Conservation (phyloP, 2,797 vertebrate genomes). For the Amniataba percoides region DNA sequence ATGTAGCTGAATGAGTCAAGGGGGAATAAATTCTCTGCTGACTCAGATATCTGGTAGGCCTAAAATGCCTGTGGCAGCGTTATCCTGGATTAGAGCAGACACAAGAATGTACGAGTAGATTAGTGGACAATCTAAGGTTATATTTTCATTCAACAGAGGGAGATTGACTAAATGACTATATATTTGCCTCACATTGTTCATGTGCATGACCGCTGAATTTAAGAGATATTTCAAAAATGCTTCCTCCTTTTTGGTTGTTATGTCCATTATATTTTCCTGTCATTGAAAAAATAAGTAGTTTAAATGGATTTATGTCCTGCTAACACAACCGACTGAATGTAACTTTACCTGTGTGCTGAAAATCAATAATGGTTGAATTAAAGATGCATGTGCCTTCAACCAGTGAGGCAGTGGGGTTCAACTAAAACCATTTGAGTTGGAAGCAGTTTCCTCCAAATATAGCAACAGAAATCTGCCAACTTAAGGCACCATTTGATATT, state of each 20-base stretch:
- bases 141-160: slow-evolving; percentile 32
- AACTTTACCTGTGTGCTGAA: neutral
- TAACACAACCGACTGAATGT: neutral
- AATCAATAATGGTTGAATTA: slow-evolving; percentile 27
- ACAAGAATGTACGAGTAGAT: slow-evolving; percentile 38
- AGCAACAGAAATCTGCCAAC: slow-evolving; percentile 36
- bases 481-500: slow-evolving; percentile 54
- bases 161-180: neutral
- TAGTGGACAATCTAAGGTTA: slow-evolving; percentile 25
- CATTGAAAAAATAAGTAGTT: neutral
- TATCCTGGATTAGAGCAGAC: slow-evolving; percentile 24
- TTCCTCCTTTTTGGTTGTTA: neutral
- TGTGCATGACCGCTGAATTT: slow-evolving; percentile 6
- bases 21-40: slow-evolving; percentile 27
- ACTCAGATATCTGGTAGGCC: slow-evolving; percentile 26
- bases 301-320: neutral
- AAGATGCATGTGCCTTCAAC: slow-evolving; percentile 27
- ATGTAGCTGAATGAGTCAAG: slow-evolving; percentile 23
- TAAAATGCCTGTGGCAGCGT: slow-evolving; percentile 3
- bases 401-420: neutral
- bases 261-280: neutral
- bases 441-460: slow-evolving; percentile 64
- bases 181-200: neutral
- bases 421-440: slow-evolving; percentile 38
- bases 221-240: slow-evolving; percentile 11